Base-by-base conservation (phyloP, 2,888 invertebrate species). In the Drosophila multiciliata region DNA sequence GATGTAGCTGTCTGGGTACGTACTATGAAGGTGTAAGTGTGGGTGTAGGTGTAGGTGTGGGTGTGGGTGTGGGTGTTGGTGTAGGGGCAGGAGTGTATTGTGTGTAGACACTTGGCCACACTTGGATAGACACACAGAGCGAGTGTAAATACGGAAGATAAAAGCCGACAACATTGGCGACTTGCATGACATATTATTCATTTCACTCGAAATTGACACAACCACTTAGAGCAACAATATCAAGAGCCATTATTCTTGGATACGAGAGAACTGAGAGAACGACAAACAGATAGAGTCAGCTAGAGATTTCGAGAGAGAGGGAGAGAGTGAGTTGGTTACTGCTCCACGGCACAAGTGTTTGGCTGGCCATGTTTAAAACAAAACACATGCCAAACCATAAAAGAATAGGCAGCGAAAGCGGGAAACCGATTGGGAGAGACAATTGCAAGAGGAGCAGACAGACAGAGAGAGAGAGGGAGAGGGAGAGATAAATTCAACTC, bases 141-240 rank as follows among this genome's bases (percentile, higher is more conserved):
- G 45, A 60, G 60, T 59, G 65, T 67, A 63, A 78, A 75, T 69
- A 78, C 67, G 61, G 61, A 80, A 82, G 80, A 82, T 75, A 82
- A 80, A 82, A 79, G 64, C 67, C 82, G 61, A 73, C 79, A 78
- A 61, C 73, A 65, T 65, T 65, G 74, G 45, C 73, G 54, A 81
- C 80, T 75, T 70, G 67, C 72, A 72, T 77, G 77, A 80, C 80
- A 78, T 80, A 75, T 85, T 86, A 87, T 83, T 83, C 75, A 87
- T 80, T 87, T 82, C 78, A 69, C 76, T 83, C 55, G 75, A 82
- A 85, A 87, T 84, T 82, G 85, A 82, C 80, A 82, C 87, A 80
- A 77, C 78, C 87, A 85, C 85, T 85, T 85, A 74, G 67, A 82
- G 67, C 79, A 79, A 81, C 82, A 76, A 78, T 78, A 83, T 75